Evolutionary conservation across 2,888 invertebrate species (phyloP).

Genomic region (Poecilobothrus nobilitatus): DNA sequence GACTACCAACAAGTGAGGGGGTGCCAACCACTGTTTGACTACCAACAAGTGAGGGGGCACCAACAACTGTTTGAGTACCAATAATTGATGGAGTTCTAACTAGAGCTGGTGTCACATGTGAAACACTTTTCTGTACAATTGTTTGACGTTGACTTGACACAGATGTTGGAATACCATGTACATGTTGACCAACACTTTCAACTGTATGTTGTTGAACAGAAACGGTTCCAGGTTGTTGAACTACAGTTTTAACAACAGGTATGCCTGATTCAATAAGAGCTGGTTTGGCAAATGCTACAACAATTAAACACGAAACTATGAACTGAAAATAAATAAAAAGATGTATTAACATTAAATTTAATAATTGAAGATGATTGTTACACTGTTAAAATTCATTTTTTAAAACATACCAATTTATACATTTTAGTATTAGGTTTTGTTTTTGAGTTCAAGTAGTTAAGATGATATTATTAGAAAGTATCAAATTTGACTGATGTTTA

Average conservation of each 20-base stretch:
- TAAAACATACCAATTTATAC: too few relatives aligned
- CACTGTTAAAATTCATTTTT: too few relatives aligned
- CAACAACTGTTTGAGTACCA: constrained; percentile 16
- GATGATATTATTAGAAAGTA: too few relatives aligned
- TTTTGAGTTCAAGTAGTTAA: too few relatives aligned
- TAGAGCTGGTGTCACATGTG: constrained; percentile 25
- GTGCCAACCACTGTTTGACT: constrained; percentile 9
- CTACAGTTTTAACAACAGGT: constrained; percentile 13
- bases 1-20: constrained; percentile 8
- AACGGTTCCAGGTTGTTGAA: constrained; percentile 19
- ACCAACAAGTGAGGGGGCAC: constrained; percentile 9
- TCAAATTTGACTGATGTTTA: too few relatives aligned
- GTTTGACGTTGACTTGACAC: constrained; percentile 46
- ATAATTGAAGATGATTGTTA: too few relatives aligned
- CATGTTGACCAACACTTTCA: constrained; percentile 22
- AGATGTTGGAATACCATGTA: constrained; percentile 27
- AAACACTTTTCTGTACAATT: constrained; percentile 42
- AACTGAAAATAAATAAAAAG: constrained; percentile 9
- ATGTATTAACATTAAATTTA: too few relatives aligned
- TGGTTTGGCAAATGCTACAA: constrained; percentile 16
- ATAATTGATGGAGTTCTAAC: constrained; percentile 20
- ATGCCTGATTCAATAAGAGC: background rate
- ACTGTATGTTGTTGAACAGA: constrained; percentile 23
- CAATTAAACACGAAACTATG: constrained; percentile 17
- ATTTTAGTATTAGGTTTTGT: too few relatives aligned